These are phyloP conservation scores for Tamandua tetradactyla DNA, from an alignment of 2,797 vertebrate genomes.

Conservation along the genomic window DNA sequence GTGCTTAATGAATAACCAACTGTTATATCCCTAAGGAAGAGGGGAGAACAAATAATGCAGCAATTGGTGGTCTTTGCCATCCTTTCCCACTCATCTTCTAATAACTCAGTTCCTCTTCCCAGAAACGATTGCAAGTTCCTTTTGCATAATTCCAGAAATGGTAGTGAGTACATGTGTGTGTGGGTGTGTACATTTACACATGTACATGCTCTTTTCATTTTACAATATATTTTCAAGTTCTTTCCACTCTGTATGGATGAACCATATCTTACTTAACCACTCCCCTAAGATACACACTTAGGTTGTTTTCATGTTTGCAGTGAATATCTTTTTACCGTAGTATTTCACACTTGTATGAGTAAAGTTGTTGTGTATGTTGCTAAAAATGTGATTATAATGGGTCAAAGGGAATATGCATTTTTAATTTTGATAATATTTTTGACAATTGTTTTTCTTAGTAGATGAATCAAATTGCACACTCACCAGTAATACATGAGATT, in stretches of 20 bases:
- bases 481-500: background rate
- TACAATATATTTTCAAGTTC: background rate
- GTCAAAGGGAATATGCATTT: background rate
- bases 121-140: background rate
- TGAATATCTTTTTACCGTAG: background rate
- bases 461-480: background rate
- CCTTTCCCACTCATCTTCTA: background rate
- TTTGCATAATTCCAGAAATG: background rate
- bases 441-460: background rate
- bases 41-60: background rate
- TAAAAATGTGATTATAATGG: background rate
- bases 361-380: background rate
- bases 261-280: background rate
- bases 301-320: background rate
- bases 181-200: background rate
- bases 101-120: background rate
- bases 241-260: background rate
- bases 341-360: constrained; percentile 20
- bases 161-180: no score
- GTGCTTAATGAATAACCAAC: background rate
- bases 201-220: background rate
- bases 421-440: background rate
- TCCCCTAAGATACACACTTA: background rate
- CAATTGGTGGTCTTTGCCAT: background rate
- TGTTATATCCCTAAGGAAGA: background rate